Evolutionary conservation across 2,113 vertebrate species (phyloP).

Genomic region (Ictalurus punctatus): DNA sequence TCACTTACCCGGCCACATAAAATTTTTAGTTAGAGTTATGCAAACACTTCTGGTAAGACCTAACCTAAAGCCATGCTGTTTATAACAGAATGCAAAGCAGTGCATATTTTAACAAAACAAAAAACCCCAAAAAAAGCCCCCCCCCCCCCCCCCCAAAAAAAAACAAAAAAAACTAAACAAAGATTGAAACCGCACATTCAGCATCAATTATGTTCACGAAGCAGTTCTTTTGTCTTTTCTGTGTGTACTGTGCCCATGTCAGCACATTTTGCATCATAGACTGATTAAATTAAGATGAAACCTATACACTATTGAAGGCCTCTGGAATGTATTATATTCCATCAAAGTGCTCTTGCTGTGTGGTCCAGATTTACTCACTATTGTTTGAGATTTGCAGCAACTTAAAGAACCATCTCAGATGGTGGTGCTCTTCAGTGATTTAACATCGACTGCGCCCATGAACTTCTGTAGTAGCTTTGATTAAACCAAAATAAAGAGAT

Average conservation of each 20-base stretch:
- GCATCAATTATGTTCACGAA: not conserved
- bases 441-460: not conserved
- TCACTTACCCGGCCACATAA: too few relatives aligned
- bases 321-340: not conserved
- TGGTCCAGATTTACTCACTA: not conserved
- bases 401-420: not conserved
- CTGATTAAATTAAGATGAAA: slow-evolving; percentile 11
- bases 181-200: not conserved
- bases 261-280: slow-evolving; percentile 7
- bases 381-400: not conserved
- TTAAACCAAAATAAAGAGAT: not conserved
- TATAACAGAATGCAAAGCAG: not conserved
- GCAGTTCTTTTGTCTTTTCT: not conserved
- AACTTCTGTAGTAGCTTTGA: not conserved
- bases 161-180: too few relatives aligned
- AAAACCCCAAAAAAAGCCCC: not conserved
- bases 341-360: not conserved
- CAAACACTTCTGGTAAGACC: not conserved
- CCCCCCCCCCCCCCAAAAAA: too few relatives aligned
- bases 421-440: not conserved
- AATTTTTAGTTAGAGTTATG: not conserved
- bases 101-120: not conserved
- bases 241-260: not conserved
- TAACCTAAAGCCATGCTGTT: not conserved
- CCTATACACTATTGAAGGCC: not conserved